Evolutionary conservation across 2,113 vertebrate genomes (phyloP).

Genomic region (Tenrec ecaudatus): DNA sequence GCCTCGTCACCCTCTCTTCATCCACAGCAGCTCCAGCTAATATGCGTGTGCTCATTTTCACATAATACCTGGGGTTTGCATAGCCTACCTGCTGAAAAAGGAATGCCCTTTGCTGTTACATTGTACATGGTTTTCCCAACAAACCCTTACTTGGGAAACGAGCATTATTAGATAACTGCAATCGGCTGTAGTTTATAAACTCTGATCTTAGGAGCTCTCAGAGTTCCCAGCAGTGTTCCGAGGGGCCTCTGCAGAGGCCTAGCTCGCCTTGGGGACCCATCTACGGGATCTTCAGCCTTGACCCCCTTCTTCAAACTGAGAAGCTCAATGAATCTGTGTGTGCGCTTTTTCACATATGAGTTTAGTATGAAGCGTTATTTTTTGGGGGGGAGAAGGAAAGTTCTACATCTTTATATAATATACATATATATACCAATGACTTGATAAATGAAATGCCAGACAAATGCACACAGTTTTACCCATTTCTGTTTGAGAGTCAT

Average conservation of each 20-base stretch:
- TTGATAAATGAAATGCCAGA: constrained; percentile 1
- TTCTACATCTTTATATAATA: not conserved
- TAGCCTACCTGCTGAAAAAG: not conserved
- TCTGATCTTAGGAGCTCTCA: not conserved
- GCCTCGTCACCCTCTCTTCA: too few relatives aligned
- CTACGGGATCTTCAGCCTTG: not conserved
- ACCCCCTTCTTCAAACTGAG: not conserved
- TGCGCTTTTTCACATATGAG: not conserved
- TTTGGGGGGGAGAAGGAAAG: too few relatives aligned
- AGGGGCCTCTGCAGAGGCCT: not conserved
- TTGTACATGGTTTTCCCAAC: not conserved
- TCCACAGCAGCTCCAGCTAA: too few relatives aligned
- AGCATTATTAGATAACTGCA: not conserved
- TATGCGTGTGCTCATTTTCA: too few relatives aligned
- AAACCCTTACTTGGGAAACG: not conserved
- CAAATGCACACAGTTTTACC: not conserved
- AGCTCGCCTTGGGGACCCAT: not conserved
- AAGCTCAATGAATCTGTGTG: not conserved
- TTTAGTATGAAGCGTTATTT: not conserved
- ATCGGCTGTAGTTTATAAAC: constrained; percentile 13
- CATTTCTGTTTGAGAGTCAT: constrained; percentile 48
- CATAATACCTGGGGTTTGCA: not conserved
- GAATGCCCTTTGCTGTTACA: too few relatives aligned
- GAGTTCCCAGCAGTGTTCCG: not conserved
- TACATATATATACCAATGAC: not conserved